These are phyloP conservation scores for Pocota personata DNA, from an alignment of 2,888 invertebrate genomes.

Conservation along the genomic window DNA sequence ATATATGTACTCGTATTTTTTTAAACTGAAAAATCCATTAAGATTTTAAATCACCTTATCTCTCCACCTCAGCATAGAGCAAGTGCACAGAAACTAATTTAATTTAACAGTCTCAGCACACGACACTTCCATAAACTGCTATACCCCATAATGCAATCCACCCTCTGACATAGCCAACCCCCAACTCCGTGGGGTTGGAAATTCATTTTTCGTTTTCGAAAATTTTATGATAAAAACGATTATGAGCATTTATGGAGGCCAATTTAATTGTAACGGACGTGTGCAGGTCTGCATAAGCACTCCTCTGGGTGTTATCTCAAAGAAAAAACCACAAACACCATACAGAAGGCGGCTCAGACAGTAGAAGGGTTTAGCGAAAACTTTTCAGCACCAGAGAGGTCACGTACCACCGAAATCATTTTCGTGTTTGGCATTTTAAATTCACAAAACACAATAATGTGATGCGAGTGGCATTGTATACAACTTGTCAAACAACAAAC, in stretches of 20 bases:
- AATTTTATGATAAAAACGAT: constrained; percentile 62
- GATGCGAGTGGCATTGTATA: constrained; percentile 26
- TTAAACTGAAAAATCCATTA: constrained; percentile 36
- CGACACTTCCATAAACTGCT: constrained; percentile 54
- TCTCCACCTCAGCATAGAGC: constrained; percentile 49
- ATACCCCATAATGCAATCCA: neutral
- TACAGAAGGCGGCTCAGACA: neutral
- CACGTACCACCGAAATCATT: constrained; percentile 63
- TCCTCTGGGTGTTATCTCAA: constrained; percentile 65
- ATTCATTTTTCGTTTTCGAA: constrained; percentile 36
- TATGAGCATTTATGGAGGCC: constrained; percentile 65
- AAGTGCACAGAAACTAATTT: constrained; percentile 57
- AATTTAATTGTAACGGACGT: constrained; percentile 65
- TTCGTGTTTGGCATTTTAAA: constrained; percentile 69
- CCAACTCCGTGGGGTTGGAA: constrained; percentile 19
- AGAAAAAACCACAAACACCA: constrained; percentile 22
- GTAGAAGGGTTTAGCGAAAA: constrained; percentile 58
- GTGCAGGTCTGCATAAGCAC: constrained; percentile 52
- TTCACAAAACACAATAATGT: constrained; percentile 38
- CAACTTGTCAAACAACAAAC: constrained; percentile 54
- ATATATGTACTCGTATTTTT: constrained; percentile 17
- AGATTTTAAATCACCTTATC: constrained; percentile 65
- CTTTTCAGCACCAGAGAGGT: constrained; percentile 39
- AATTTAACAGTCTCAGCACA: constrained; percentile 67
- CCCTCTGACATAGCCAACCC: neutral